Evolutionary conservation across 2,888 invertebrate genomes (phyloP).

Genomic region (Gastrophysa polygoni): DNA sequence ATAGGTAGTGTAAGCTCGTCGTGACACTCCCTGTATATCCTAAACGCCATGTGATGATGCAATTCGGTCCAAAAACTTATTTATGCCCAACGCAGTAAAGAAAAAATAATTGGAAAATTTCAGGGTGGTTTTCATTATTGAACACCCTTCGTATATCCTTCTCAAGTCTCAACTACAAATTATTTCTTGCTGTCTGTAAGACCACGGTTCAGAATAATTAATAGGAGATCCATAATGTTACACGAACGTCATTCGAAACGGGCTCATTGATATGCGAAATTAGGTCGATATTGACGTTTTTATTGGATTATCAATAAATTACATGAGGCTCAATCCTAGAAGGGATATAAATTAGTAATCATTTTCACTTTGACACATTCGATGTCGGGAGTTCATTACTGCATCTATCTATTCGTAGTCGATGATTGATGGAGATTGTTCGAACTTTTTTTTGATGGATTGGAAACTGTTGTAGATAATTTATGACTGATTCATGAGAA

Average conservation of each 20-base stretch:
- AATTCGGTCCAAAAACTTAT: too few relatives aligned
- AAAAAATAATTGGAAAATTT: too few relatives aligned
- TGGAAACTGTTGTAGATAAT: neutral
- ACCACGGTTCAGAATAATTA: neutral
- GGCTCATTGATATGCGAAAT: constrained; percentile 3
- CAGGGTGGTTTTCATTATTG: too few relatives aligned
- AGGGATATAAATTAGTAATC: constrained; percentile 10
- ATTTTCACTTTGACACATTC: neutral
- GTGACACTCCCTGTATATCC: too few relatives aligned
- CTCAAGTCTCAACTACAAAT: too few relatives aligned
- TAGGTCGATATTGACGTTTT: constrained; percentile 9
- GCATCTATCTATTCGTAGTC: neutral
- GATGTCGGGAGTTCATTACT: neutral
- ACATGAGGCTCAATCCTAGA: constrained; percentile 4
- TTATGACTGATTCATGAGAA: too few relatives aligned
- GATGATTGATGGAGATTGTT: constrained; percentile 6
- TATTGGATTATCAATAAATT: constrained; percentile 17
- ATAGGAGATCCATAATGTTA: neutral
- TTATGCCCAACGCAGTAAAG: too few relatives aligned
- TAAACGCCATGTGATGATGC: too few relatives aligned
- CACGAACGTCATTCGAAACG: neutral
- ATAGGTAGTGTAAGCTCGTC: too few relatives aligned
- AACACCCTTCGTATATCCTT: too few relatives aligned
- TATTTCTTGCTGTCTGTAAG: too few relatives aligned
- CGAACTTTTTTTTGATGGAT: neutral